Conservation (phyloP, 2,797 vertebrate genomes). For the Brotula barbata region DNA sequence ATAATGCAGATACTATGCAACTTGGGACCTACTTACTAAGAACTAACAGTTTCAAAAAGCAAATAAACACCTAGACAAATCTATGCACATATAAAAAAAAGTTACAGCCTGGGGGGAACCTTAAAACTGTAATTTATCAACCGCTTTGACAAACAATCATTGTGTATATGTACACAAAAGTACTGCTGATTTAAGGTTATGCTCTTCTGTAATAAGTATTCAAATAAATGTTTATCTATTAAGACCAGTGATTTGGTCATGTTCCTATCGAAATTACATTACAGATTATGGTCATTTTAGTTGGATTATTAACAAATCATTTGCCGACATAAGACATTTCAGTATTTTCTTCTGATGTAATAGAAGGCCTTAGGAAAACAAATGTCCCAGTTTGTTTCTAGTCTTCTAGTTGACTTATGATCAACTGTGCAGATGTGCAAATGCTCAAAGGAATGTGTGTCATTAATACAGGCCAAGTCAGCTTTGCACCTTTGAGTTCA, state of each 20-base stretch:
- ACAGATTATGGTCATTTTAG: no score
- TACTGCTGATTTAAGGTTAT: constrained; percentile 44
- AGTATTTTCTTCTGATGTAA: no score
- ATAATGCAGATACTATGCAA: constrained; percentile 66
- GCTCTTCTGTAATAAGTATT: constrained; percentile 50
- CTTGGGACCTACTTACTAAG: constrained; percentile 40
- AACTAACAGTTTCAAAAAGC: constrained; percentile 27
- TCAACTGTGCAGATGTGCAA: background rate
- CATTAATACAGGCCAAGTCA: background rate
- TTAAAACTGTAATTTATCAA: background rate
- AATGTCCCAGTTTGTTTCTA: no score
- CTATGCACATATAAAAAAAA: constrained; percentile 3
- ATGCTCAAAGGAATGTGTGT: background rate
- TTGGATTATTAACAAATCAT: no score
- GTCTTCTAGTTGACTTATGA: no score
- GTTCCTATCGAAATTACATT: constrained; percentile 2
- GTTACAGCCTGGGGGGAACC: background rate
- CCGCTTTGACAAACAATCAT: background rate
- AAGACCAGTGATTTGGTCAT: constrained; percentile 20
- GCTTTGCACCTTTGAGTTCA: constrained; percentile 20
- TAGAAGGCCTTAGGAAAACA: no score
- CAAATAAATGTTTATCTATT: constrained; percentile 32
- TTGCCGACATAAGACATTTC: no score
- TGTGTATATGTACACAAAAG: no score
- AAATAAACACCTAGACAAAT: constrained; percentile 26